These are phyloP conservation scores for human DNA, from an alignment of 2,113 vertebrate genomes.

Conservation along the genomic window GRCh38 chr14:94158001-94158500, in stretches of 20 bases:
- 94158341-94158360: conserved; percentile 40
- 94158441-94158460: neutral
- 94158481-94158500: fast-evolving
- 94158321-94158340: conserved; percentile 46
- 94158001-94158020: neutral
- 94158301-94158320: conserved; percentile 48
- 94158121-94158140: neutral
- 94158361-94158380: conserved; percentile 30
- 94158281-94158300: conserved; percentile 40
- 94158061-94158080: neutral
- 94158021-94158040: neutral
- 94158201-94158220: neutral
- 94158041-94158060: neutral
- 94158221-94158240: neutral
- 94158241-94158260: conserved; percentile 5
- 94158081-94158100: neutral
- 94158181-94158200: neutral
- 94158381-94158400: conserved; percentile 42
- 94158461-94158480: neutral
- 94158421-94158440: conserved; percentile 21
- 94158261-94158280: conserved; percentile 9
- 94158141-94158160: neutral
- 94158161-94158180: neutral
- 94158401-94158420: neutral
- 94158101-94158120: fast-evolving